These are phyloP conservation scores for Ibycter americanus DNA, from an alignment of 2,797 vertebrate genomes.

Conservation along the genomic window DNA sequence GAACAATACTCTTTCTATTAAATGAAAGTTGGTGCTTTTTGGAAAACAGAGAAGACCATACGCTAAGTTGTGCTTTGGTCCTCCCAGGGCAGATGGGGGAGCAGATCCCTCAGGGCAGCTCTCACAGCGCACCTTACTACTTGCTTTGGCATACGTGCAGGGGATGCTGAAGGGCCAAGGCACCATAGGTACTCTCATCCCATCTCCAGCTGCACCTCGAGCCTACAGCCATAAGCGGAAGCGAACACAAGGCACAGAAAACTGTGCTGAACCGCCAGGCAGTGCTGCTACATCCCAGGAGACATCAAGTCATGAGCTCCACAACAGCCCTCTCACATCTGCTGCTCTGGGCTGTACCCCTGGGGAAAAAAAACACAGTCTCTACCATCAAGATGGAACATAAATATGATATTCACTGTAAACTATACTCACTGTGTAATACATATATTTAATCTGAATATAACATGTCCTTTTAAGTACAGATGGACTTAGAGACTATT, in stretches of 20 bases:
- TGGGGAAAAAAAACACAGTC: not conserved
- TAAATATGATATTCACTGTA: not conserved
- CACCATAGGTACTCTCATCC: not conserved
- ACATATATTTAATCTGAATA: not conserved
- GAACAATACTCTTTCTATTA: not conserved
- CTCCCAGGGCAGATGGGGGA: not conserved
- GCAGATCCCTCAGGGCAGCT: not conserved
- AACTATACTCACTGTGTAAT: not conserved
- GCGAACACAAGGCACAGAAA: not conserved
- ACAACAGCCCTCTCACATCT: not conserved
- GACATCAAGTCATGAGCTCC: accelerated
- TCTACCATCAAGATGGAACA: not conserved
- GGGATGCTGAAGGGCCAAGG: not conserved
- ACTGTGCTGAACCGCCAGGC: not conserved
- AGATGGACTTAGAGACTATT: not conserved
- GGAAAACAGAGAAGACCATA: not conserved
- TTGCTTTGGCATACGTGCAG: accelerated
- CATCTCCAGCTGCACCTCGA: not conserved
- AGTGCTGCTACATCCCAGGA: not conserved
- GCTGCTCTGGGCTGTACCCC: not conserved
- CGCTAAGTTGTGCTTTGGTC: not conserved
- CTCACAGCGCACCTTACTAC: not conserved
- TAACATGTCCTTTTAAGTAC: not conserved
- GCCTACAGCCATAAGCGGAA: not conserved
- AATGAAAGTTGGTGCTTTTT: not conserved